phyloP scores from a whole-genome alignment of 1,140 invertebrate genomes.

The roundworm (Caenorhabditis elegans) region WBcel235 BX284603.4:12883501-12884000 shows the following conservation, averaged over 20 bases:
- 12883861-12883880: conserved; percentile 50
- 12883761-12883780: conserved; percentile 80
- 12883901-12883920: conserved; percentile 57
- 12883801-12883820: conserved; percentile 56
- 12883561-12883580: conserved; percentile 44
- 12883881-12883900: conserved; percentile 61
- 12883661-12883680: conserved; percentile 78
- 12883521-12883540: conserved; percentile 60
- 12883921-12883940: conserved; percentile 59
- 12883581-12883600: background rate
- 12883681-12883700: conserved; percentile 84
- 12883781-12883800: conserved; percentile 53
- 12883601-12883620: background rate
- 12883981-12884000: conserved; percentile 58
- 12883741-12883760: conserved; percentile 82
- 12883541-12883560: conserved; percentile 45
- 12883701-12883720: conserved; percentile 88
- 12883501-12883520: conserved; percentile 57
- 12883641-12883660: conserved; percentile 46
- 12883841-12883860: conserved; percentile 57
- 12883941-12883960: conserved; percentile 45
- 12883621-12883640: conserved; percentile 40
- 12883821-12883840: conserved; percentile 58
- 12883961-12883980: conserved; percentile 54
- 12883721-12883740: conserved; percentile 89